phyloP scores from a whole-genome alignment of 2,113 vertebrate genomes.

The Tinamus guttatus region DNA sequence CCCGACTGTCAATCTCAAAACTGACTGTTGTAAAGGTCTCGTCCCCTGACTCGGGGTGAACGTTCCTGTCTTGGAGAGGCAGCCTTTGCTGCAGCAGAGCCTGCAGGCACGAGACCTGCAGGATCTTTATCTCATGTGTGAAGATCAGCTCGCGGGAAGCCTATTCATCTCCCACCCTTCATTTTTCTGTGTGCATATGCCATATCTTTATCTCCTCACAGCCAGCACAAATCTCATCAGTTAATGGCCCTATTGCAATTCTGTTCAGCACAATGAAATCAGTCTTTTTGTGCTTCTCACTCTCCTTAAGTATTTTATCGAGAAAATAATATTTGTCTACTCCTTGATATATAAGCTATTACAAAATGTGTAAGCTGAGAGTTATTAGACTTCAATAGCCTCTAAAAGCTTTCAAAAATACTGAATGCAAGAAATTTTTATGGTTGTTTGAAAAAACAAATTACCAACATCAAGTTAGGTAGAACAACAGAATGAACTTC shows the following conservation, averaged over 20 bases:
- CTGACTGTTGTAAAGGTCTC: slow-evolving; percentile 8
- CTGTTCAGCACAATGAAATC: neutral
- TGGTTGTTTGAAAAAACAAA: slow-evolving; percentile 18
- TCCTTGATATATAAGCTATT: neutral
- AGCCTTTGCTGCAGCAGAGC: slow-evolving; percentile 47
- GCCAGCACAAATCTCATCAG: slow-evolving; percentile 27
- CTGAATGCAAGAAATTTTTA: neutral
- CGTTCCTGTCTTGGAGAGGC: neutral
- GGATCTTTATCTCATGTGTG: slow-evolving; percentile 75
- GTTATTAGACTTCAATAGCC: neutral
- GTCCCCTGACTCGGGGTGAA: slow-evolving; percentile 6
- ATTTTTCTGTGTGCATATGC: neutral
- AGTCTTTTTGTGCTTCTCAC: neutral
- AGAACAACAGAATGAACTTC: neutral
- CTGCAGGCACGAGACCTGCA: neutral
- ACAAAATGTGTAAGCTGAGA: neutral
- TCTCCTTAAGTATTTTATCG: neutral
- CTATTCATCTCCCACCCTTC: slow-evolving; percentile 64
- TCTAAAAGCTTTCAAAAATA: slow-evolving; percentile 1
- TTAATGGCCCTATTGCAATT: slow-evolving; percentile 24
- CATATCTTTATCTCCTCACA: slow-evolving; percentile 56
- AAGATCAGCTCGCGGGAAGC: slow-evolving; percentile 72
- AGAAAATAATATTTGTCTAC: slow-evolving; percentile 4
- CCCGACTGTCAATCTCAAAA: neutral
- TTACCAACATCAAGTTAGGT: neutral